phyloP scores from a whole-genome alignment of 2,113 vertebrate species.

The Hystrix cristata region DNA sequence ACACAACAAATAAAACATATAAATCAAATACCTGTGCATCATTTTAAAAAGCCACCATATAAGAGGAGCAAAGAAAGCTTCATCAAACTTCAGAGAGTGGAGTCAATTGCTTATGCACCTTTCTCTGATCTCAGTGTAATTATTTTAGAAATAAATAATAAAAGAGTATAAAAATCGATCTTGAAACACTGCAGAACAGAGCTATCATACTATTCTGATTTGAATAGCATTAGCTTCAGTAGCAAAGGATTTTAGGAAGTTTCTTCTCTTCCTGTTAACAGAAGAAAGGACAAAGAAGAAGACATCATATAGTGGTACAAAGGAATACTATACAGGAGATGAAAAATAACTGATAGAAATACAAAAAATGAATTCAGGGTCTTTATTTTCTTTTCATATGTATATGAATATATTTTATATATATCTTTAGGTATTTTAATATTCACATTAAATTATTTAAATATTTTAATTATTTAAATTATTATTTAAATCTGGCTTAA shows the following conservation, averaged over 20 bases:
- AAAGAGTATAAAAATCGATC: background rate
- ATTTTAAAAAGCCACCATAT: background rate
- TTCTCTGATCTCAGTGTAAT: background rate
- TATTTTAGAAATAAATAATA: constrained; percentile 34
- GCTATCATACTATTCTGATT: background rate
- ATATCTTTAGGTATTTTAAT: background rate
- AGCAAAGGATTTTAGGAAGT: background rate
- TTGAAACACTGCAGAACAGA: background rate
- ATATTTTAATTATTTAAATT: background rate
- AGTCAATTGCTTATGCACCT: background rate
- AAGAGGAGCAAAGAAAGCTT: background rate
- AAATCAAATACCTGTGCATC: background rate
- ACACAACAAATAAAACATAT: background rate
- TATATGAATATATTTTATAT: background rate
- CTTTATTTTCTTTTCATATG: background rate
- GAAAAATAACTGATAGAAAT: background rate
- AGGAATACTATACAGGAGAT: background rate
- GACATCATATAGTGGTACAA: background rate
- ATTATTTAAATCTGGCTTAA: background rate
- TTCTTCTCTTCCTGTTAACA: background rate
- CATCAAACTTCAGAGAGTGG: constrained; percentile 4
- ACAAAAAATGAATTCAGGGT: background rate
- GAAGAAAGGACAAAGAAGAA: background rate
- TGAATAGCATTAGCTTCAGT: background rate
- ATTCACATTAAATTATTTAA: too few species aligned